phyloP scores from a whole-genome alignment of 2,797 vertebrate genomes.

The Pempheris klunzingeri region DNA sequence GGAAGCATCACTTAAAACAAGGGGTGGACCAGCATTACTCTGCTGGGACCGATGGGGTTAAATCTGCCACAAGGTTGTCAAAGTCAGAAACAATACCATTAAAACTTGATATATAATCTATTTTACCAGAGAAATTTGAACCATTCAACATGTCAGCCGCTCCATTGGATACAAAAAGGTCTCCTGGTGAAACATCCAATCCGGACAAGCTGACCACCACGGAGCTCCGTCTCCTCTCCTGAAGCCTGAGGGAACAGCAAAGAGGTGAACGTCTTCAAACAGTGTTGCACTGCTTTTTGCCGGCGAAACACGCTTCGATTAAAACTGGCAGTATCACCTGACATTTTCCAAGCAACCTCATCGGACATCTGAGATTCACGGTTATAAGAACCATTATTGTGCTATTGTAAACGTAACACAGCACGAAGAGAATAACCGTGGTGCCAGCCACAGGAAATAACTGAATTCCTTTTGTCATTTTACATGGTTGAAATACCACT shows the following conservation, averaged over 20 bases:
- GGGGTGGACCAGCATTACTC: no score
- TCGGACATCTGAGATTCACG: conserved; percentile 4
- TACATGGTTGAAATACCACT: conserved; percentile 69
- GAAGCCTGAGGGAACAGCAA: conserved; percentile 74
- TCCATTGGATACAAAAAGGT: conserved; percentile 90
- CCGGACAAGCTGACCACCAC: conserved; percentile 90
- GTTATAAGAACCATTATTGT: neutral
- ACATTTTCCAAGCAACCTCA: conserved; percentile 12
- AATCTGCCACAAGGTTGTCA: neutral
- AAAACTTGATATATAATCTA: neutral
- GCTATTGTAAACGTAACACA: conserved; percentile 3
- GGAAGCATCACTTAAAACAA: neutral
- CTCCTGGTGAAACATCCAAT: conserved; percentile 90
- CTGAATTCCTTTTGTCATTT: conserved; percentile 73
- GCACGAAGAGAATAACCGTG: conserved; percentile 31
- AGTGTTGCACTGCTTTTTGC: neutral
- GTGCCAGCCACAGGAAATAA: conserved; percentile 68
- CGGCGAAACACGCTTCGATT: neutral
- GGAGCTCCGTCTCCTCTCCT: conserved; percentile 88
- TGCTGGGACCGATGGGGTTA: neutral
- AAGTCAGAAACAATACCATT: neutral
- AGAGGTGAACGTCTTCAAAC: conserved; percentile 13
- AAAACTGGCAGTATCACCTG: neutral
- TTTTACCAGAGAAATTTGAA: conserved; percentile 80
- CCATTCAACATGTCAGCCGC: conserved; percentile 84